Evolutionary conservation across 2,888 invertebrate species (phyloP).

Genomic region (Hypomecis punctinalis): DNA sequence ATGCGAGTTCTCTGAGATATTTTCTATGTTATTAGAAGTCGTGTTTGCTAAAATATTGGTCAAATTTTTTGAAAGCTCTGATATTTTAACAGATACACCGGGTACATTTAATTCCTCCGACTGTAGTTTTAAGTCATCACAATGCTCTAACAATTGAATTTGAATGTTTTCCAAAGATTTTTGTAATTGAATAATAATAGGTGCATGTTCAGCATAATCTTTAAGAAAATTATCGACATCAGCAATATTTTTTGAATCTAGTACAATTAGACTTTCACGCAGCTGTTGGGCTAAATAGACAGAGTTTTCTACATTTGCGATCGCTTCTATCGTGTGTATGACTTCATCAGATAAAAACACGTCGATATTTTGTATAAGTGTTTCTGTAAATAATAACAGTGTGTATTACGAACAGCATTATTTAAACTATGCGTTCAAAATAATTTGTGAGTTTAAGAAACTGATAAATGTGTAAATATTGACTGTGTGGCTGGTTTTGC

Average conservation of each 20-base stretch:
- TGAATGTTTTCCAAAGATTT: slow-evolving; percentile 14
- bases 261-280: slow-evolving; percentile 1
- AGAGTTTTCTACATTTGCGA: slow-evolving; percentile 3
- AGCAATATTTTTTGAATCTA: neutral
- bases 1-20: slow-evolving; percentile 5
- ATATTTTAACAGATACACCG: slow-evolving; percentile 12
- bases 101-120: neutral
- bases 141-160: slow-evolving; percentile 14
- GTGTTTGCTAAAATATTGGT: neutral
- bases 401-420: slow-evolving; percentile 10
- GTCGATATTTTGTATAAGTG: slow-evolving; percentile 43
- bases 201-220: neutral
- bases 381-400: slow-evolving; percentile 45
- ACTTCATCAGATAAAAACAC: slow-evolving; percentile 37
- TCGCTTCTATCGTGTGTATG: slow-evolving; percentile 11
- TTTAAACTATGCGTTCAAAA: no score
- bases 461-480: no score
- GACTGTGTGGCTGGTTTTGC: no score
- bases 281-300: slow-evolving; percentile 17
- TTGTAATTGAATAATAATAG: slow-evolving; percentile 16
- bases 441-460: no score
- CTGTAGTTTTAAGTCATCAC: neutral
- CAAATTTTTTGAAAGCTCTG: slow-evolving; percentile 25
- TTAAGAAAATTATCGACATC: neutral
- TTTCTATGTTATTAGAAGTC: neutral